Evolutionary conservation across 2,797 vertebrate species (phyloP).

Genomic region (Euphonia xanthogaster): DNA sequence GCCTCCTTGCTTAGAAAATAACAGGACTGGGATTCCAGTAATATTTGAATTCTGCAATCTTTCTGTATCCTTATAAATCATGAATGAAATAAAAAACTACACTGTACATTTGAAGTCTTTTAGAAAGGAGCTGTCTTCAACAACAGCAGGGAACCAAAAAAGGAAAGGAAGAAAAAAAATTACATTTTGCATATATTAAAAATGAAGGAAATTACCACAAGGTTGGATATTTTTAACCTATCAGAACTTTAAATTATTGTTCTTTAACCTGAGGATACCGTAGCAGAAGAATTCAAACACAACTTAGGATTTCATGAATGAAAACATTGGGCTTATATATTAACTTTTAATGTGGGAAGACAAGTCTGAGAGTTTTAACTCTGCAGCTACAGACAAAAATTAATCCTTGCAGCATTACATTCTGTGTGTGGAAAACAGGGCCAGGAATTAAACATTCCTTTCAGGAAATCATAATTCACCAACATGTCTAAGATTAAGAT

Average conservation of each 20-base stretch:
- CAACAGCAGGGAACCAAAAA: neutral
- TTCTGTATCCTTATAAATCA: neutral
- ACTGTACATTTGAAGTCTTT: neutral
- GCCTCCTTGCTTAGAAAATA: neutral
- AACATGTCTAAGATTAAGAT: neutral
- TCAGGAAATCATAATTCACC: constrained; percentile 40
- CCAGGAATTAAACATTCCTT: constrained; percentile 27
- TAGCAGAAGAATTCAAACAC: neutral
- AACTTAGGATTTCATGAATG: neutral
- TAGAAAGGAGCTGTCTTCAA: neutral
- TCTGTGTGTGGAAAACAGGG: neutral
- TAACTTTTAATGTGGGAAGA: neutral
- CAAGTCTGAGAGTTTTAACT: neutral
- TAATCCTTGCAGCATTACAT: neutral
- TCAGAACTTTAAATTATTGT: neutral
- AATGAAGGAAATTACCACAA: neutral
- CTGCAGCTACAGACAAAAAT: neutral
- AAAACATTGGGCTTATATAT: neutral
- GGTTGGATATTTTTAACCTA: neutral
- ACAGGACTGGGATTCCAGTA: neutral
- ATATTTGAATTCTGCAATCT: neutral
- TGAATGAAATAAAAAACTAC: neutral
- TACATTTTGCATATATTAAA: neutral
- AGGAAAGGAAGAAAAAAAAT: neutral
- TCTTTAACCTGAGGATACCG: neutral